A percentile compares a stretch with the other conserved stretches of the same genome.
phyloP scores from a whole-genome alignment of 2,888 invertebrate species.

The Lamproptera curius region DNA sequence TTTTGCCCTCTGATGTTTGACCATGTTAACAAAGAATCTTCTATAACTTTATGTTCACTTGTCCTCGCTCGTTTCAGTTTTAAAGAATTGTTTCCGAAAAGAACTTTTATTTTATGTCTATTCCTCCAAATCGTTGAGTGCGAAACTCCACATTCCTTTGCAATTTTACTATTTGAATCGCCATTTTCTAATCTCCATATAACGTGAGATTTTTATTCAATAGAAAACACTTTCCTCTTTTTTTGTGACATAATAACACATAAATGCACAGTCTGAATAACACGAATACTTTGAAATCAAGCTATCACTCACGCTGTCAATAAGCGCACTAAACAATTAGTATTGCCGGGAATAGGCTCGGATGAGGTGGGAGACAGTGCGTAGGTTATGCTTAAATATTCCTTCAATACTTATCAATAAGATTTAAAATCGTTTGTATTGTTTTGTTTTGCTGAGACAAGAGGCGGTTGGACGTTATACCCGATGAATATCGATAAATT shows the following conservation, averaged over 20 bases:
- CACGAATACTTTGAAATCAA: no score
- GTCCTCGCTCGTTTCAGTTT: constrained; percentile 33
- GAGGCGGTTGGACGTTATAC: neutral
- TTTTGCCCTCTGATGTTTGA: constrained; percentile 23
- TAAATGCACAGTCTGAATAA: no score
- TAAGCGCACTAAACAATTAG: neutral
- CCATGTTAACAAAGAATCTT: neutral
- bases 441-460: neutral
- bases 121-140: constrained; percentile 27
- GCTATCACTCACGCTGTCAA: no score
- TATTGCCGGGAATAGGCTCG: neutral
- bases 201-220: constrained; percentile 23
- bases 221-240: constrained; percentile 19
- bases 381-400: neutral
- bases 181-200: constrained; percentile 21
- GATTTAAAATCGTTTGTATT: no score
- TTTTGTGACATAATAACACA: neutral
- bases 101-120: constrained; percentile 29
- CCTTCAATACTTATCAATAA: neutral
- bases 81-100: constrained; percentile 30
- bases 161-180: constrained; percentile 5
- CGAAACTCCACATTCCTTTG: constrained; percentile 23
- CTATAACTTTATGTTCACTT: constrained; percentile 15
- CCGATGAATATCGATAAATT: neutral
- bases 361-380: neutral